Evolutionary conservation across 2,797 vertebrate species (phyloP).

Genomic region (Pseudomugil tenellus): DNA sequence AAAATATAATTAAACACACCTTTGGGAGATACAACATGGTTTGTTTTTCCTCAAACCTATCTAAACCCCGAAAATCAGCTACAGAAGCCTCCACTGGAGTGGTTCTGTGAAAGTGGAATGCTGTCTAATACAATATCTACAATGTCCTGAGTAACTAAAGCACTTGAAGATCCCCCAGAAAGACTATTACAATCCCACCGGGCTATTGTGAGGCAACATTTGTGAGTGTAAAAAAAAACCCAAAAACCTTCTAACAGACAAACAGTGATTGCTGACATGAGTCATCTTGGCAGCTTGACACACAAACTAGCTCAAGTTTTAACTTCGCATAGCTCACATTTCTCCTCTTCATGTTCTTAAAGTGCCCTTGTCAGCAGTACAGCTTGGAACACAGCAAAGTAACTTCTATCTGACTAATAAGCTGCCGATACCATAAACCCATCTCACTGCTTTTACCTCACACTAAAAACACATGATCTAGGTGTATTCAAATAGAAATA

Average conservation of each 20-base stretch:
- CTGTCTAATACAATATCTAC: constrained; percentile 52
- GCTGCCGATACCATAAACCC: constrained; percentile 14
- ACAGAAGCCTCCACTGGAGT: constrained; percentile 44
- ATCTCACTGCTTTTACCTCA: not conserved
- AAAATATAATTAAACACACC: constrained; percentile 36
- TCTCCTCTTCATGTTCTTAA: constrained; percentile 32
- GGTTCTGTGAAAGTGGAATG: constrained; percentile 66
- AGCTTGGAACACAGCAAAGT: constrained; percentile 19
- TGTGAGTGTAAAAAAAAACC: constrained; percentile 45
- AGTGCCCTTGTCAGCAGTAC: constrained; percentile 44
- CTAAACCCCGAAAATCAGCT: constrained; percentile 9
- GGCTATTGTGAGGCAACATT: constrained; percentile 56
- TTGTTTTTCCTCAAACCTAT: constrained; percentile 6
- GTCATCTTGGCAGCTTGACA: constrained; percentile 32
- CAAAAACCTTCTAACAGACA: constrained; percentile 33
- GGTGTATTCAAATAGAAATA: constrained; percentile 13
- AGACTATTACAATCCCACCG: constrained; percentile 31
- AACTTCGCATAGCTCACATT: constrained; percentile 24
- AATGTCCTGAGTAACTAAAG: constrained; percentile 81
- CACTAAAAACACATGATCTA: constrained; percentile 1
- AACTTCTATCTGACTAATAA: constrained; percentile 20
- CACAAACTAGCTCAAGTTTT: constrained; percentile 32
- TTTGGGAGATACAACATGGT: constrained; percentile 42
- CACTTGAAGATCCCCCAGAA: constrained; percentile 69
- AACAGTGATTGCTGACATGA: constrained; percentile 25